Evolutionary conservation across 2,113 vertebrate species (phyloP), one percentile per base, ranked within the genome.

Genomic region (Himantopus leucocephalus): DNA sequence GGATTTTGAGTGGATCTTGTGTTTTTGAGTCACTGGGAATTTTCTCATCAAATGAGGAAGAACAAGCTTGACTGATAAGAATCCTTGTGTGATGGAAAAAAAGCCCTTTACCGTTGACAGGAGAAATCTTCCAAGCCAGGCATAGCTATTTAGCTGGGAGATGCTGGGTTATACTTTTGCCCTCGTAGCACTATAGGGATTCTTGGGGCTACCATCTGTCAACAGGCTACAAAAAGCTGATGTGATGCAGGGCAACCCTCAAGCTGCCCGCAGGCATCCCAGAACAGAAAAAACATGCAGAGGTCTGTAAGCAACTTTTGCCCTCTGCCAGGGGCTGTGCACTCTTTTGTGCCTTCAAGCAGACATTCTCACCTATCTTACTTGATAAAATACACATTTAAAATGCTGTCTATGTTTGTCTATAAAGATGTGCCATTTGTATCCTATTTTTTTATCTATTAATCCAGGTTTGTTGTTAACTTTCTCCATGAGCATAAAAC

Each of bases 301-400:
- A 76, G 67, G 70, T 84, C 91, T 89, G 84, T 70, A 92, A 94
- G 48, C 70, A 78, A 20, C 76, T 96, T 90, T 70, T 92, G 89
- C 89, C 74, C 86, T 96, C 77, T 87, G 70, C 77, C 66, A 72
- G 67, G 66, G 74, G 20, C 66, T 76, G 24, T 94, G 89, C 53
- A 66, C 77, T 87, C 59, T 91, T 79, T 66, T 85, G 37, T 93
- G 58, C 37, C 81, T 91, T 50, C 62, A 90, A 74, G 87, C 81
- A 95, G 62, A 83, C 92, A 83, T 90, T 91, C 73, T 94, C 52
- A 91, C 66, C 84, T 96, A 14, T 85, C n/a, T 56, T 32, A 48
- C 59, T 92, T 93, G 45, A 53, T 87, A 72, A 86, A 94, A 75
- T 78, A 55, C 13, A 45, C 34, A n/a, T 68, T 88, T 85, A 32